Evolutionary conservation across 2,888 invertebrate genomes (phyloP).

Genomic region (Lysandra coridon): DNA sequence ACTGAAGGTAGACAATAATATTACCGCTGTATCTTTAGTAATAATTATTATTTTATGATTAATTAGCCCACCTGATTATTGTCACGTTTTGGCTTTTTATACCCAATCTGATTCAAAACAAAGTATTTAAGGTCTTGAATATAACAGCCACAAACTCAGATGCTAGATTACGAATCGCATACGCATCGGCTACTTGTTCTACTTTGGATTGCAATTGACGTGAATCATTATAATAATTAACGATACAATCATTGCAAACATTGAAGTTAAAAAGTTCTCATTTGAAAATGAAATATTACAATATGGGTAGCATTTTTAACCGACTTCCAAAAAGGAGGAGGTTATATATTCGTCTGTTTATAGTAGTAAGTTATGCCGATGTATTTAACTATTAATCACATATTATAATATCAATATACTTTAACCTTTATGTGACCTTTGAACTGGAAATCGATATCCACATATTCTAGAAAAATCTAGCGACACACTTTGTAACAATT

Average conservation of each 20-base stretch:
- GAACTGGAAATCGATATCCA: neutral
- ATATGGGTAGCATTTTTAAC: too few species aligned
- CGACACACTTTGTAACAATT: conserved; percentile 3
- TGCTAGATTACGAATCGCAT: neutral
- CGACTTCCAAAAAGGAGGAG: too few species aligned
- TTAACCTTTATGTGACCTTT: neutral
- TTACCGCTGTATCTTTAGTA: neutral
- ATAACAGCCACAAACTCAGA: too few species aligned
- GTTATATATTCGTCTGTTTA: too few species aligned
- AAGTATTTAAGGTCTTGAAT: too few species aligned
- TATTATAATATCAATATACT: neutral
- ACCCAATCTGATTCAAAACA: neutral
- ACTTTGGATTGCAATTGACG: neutral
- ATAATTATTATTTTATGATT: neutral
- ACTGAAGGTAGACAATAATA: neutral
- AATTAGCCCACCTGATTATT: neutral
- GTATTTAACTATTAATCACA: neutral
- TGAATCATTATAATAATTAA: neutral
- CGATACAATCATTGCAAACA: neutral
- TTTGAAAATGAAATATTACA: too few species aligned
- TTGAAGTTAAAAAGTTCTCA: neutral
- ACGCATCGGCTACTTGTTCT: neutral
- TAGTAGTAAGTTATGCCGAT: neutral
- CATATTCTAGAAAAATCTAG: neutral
- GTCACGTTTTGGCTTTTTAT: neutral